Percentiles rank a stretch among this genome's conserved stretches.
These are phyloP conservation scores for Drosophila picticornis DNA, from an alignment of 2,888 invertebrate genomes.

Conservation along the genomic window DNA sequence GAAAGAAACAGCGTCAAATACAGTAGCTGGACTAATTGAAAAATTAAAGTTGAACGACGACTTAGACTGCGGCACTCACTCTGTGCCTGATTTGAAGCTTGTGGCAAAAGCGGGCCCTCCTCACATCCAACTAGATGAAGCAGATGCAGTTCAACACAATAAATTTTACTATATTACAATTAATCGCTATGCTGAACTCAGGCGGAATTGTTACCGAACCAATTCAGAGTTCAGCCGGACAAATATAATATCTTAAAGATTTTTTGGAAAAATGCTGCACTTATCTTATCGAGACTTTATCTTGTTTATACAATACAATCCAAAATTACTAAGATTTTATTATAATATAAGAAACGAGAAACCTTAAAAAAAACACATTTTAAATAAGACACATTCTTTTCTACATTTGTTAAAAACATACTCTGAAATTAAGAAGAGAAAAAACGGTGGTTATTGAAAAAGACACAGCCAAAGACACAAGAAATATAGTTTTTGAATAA, in stretches of 20 bases:
- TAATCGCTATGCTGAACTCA: not conserved
- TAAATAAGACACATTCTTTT: not conserved
- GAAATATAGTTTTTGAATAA: not conserved
- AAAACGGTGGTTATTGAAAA: not conserved
- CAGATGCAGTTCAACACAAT: not conserved
- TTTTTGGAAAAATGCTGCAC: not conserved
- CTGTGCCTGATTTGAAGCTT: slow-evolving; percentile 4
- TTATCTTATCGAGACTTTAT: not conserved
- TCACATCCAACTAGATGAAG: not conserved
- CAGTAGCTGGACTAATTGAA: slow-evolving; percentile 83
- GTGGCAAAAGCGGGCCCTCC: not conserved
- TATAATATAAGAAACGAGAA: not conserved
- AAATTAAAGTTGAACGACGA: slow-evolving; percentile 56
- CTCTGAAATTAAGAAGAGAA: too few species aligned
- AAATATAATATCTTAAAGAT: not conserved
- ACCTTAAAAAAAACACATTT: accelerated
- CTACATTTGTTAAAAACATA: accelerated
- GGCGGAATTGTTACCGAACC: not conserved
- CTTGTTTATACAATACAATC: not conserved
- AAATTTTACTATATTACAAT: not conserved
- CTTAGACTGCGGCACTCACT: slow-evolving; percentile 10
- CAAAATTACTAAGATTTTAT: not conserved
- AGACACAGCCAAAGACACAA: not conserved
- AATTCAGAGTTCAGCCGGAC: not conserved
- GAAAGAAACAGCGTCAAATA: slow-evolving; percentile 64